Base-by-base conservation (phyloP, 2,888 invertebrate species). In the Drosophila buzzatii region DNA sequence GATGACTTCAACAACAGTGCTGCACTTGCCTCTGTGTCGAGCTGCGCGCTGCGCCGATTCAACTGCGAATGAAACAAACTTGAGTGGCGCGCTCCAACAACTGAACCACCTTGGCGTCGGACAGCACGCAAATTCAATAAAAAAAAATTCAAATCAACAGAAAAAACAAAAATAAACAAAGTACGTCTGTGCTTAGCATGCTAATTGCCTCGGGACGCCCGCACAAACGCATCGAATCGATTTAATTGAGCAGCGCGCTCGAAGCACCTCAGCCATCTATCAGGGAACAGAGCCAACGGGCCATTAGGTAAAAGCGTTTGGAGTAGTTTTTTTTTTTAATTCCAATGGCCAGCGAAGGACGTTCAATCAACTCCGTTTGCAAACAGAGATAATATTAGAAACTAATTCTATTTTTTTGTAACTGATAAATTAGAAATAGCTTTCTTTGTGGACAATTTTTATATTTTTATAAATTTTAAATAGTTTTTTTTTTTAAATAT, bases 1-100 rank as follows among this genome's bases (percentile, higher is more conserved):
- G 93, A 93, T 56, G 93, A 93, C 76, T 92, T 93, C 44, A 93
- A 65, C 44, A 93, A 65, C 52, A 93, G 73, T n/a, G 85, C 69
- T 89, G 90, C 63, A 81, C 76, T 79, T 79, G 91, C 82, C 85
- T 85, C 82, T 67, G 84, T 68, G 45, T 81, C 79, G 80, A 76
- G 75, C 79, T 81, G 75, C 60, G 65, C 68, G 53, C 62, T 57
- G 64, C 52, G 79, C 70, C 79, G 73, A 66, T 57, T 76, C 69
- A 67, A 51, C 84, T 84, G 81, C 55, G 82, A 81, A 73, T 72
- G 57, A 65, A 64, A 51, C 52, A 56, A 70, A 71, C 23, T 69
- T 58, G 55, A 68, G 31, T 66, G 49, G 33, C 16, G 35, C 16
- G 23, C 14, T 60, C 66, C 75, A 35, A 74, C 27, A 16, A 44